Conservation (phyloP, 2,113 vertebrate species). For the Dasyornis broadbenti region DNA sequence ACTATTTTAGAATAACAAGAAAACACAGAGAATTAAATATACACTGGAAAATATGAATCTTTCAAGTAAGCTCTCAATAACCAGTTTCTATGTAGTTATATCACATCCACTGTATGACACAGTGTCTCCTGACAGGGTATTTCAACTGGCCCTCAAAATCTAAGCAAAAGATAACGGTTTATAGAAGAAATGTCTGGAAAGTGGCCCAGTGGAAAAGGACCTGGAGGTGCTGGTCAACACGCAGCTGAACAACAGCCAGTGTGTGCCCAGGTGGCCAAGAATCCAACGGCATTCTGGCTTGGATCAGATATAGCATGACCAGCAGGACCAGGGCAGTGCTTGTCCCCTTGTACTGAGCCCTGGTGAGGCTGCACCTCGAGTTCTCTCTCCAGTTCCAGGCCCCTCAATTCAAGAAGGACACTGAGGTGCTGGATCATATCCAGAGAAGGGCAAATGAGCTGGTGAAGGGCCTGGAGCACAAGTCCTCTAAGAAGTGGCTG, state of each 20-base stretch:
- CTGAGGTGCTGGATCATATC: fast-evolving
- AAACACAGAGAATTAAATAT: neutral
- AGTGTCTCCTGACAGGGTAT: neutral
- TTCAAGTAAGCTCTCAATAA: neutral
- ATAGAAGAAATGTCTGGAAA: neutral
- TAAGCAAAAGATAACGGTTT: neutral
- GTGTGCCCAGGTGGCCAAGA: neutral
- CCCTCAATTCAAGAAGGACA: neutral
- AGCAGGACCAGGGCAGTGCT: neutral
- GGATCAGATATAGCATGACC: fast-evolving
- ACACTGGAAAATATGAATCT: neutral
- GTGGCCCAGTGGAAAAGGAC: neutral
- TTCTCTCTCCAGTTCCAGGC: fast-evolving
- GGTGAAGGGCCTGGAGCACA: neutral
- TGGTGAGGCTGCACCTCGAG: fast-evolving
- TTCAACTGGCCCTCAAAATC: neutral
- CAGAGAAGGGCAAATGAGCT: fast-evolving
- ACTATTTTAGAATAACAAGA: neutral
- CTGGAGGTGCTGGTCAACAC: neutral
- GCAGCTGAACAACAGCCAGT: neutral
- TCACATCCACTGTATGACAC: neutral
- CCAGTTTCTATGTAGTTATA: neutral
- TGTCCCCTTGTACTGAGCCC: fast-evolving
- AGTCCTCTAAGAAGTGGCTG: fast-evolving
- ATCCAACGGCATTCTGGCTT: neutral